Conservation (phyloP, 2,888 invertebrate species). For the Sphaerophoria taeniata region DNA sequence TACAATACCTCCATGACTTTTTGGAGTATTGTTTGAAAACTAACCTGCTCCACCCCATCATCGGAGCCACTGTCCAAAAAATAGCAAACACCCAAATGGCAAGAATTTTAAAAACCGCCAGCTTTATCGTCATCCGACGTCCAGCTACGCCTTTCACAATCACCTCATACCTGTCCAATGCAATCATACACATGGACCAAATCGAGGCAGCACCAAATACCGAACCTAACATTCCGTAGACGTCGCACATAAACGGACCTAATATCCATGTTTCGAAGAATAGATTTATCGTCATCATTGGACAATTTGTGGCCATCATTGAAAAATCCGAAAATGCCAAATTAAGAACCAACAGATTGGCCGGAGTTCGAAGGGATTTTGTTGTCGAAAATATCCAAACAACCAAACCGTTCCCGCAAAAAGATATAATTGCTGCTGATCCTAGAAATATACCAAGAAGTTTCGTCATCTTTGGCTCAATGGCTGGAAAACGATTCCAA, state of each 20-base stretch:
- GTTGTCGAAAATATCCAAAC: slow-evolving; percentile 82
- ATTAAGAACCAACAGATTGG: slow-evolving; percentile 95
- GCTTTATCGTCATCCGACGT: slow-evolving; percentile 91
- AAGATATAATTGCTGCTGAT: slow-evolving; percentile 80
- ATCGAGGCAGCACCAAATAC: slow-evolving; percentile 93
- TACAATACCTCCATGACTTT: background rate
- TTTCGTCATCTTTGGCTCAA: slow-evolving; percentile 95
- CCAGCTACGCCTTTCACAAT: slow-evolving; percentile 94
- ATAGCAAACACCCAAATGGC: slow-evolving; percentile 93
- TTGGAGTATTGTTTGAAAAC: background rate
- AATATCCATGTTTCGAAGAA: slow-evolving; percentile 79
- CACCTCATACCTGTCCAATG: slow-evolving; percentile 94
- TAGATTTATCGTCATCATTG: slow-evolving; percentile 82
- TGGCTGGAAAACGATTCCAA: slow-evolving; percentile 94
- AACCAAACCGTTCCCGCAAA: slow-evolving; percentile 81
- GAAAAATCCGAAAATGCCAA: slow-evolving; percentile 92
- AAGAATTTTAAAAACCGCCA: slow-evolving; percentile 90
- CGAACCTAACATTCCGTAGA: slow-evolving; percentile 92
- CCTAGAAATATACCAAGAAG: slow-evolving; percentile 91
- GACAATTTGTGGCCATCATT: slow-evolving; percentile 89
- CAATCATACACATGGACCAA: slow-evolving; percentile 94
- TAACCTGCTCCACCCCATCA: slow-evolving; percentile 95
- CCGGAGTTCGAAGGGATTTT: slow-evolving; percentile 89
- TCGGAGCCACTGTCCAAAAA: slow-evolving; percentile 89
- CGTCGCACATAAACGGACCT: slow-evolving; percentile 89